phyloP scores from a whole-genome alignment of 2,797 vertebrate species.

The Syngnathus acus region DNA sequence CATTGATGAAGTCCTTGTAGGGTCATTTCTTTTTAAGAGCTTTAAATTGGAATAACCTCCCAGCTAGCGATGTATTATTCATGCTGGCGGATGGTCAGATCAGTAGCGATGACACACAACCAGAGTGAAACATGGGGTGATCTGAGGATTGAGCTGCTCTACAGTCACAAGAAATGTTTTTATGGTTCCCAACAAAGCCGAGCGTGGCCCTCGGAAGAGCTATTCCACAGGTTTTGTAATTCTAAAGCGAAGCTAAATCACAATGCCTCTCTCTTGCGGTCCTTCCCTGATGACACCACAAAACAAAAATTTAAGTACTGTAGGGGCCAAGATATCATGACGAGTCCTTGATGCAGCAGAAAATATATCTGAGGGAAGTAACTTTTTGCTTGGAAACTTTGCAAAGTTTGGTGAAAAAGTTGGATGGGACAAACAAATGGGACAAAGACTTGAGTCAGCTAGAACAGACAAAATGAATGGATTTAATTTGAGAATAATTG shows the following conservation, averaged over 20 bases:
- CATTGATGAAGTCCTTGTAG: neutral
- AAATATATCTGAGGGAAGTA: conserved; percentile 21
- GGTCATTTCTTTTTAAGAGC: neutral
- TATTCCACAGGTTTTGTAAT: neutral
- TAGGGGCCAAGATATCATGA: conserved; percentile 5
- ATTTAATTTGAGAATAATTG: too few species aligned
- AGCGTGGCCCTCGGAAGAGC: neutral
- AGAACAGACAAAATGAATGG: too few species aligned
- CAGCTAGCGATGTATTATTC: conserved; percentile 30
- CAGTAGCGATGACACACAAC: conserved; percentile 14
- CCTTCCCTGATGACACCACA: conserved; percentile 1
- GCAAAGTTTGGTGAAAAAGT: conserved; percentile 8
- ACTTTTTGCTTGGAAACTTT: conserved; percentile 13
- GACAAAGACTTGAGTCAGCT: too few species aligned
- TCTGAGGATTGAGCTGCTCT: conserved; percentile 11
- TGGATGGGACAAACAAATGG: neutral
- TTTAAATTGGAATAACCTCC: conserved; percentile 1
- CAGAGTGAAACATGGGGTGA: conserved; percentile 13
- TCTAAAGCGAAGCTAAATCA: conserved; percentile 3
- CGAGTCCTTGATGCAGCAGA: conserved; percentile 10
- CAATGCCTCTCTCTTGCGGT: neutral
- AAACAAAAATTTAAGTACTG: conserved; percentile 10
- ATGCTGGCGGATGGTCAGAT: conserved; percentile 16
- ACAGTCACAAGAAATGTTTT: neutral
- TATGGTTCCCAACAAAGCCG: neutral